Evolutionary conservation across 1,140 invertebrate genomes (phyloP), one percentile per base, ranked within the genome.

Genomic region (Sinella curviseta): DNA sequence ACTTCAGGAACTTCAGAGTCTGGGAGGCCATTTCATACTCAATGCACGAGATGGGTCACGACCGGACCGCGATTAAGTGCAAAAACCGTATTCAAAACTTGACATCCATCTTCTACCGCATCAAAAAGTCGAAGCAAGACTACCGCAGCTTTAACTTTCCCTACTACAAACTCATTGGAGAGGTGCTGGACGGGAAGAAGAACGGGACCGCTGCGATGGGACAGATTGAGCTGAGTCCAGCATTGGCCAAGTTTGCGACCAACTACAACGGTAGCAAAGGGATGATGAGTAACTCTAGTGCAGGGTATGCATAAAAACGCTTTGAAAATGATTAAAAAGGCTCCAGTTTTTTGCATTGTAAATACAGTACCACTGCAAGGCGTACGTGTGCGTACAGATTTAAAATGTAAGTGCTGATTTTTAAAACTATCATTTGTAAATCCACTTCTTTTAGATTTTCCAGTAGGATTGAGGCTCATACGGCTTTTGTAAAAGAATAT

Each of bases 71-170:
- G 17, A 83, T 83, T 78, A 81, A 83, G 28, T 83, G 83, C 73
- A 83, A 83, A 81, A 83, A 83, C 39, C 74, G 83, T 20, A 83
- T 83, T 78, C 83, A 83, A 74, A 83, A 83, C 34, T 67, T 83
- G 24, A 83, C 83, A 20, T 83, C 83, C 20, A 83, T 83, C 55
- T 83, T 82, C 57, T 83, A 83, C 65, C 79, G 83, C 4, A 83
- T 83, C 74, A 83, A 83, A 48, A 83, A 83, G 60, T 79, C 81
- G 1, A 83, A 83, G 54, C 83, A 83, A 70, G 83, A 83, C 74
- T 83, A 83, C 73, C 74, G 83, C 55, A 67, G 77, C 24, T 83
- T 83, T 60, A 83, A 83, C 39, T 83, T 83, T 35, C 83, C 83
- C 0, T 83, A 83, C 28, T 83, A 81, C 60, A 83, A 83, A 70